Evolutionary conservation across 2,113 vertebrate genomes (phyloP).

Genomic region (Calyptommatus sinebrachiatus): DNA sequence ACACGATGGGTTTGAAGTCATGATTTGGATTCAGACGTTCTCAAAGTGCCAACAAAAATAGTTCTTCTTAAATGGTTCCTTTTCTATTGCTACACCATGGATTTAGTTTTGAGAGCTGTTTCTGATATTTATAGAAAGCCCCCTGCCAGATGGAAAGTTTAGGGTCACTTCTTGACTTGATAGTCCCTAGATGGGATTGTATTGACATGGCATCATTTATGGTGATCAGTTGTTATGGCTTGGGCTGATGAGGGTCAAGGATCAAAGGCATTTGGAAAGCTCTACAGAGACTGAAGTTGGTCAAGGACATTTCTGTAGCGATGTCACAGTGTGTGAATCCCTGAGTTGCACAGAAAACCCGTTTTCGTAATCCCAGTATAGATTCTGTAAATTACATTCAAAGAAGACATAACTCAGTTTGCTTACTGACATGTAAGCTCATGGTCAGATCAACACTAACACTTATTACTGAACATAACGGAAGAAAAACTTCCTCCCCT

Average conservation of each 20-base stretch:
- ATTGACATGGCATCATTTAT: neutral
- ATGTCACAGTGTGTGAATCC: too few relatives aligned
- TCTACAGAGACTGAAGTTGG: neutral
- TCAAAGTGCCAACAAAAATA: neutral
- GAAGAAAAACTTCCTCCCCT: too few relatives aligned
- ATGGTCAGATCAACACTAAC: too few relatives aligned
- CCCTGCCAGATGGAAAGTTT: neutral
- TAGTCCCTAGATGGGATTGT: neutral
- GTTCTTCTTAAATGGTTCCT: neutral
- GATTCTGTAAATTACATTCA: too few relatives aligned
- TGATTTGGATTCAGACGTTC: conserved; percentile 3
- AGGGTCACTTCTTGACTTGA: neutral
- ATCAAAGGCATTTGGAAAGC: neutral
- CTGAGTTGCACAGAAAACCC: too few relatives aligned
- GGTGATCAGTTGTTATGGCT: neutral
- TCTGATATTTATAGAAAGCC: neutral
- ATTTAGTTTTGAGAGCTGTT: conserved; percentile 9
- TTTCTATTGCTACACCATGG: conserved; percentile 4
- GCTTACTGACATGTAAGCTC: too few relatives aligned
- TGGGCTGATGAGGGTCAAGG: neutral
- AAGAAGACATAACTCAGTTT: too few relatives aligned
- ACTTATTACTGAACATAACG: too few relatives aligned
- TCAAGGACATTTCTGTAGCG: neutral
- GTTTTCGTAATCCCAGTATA: too few relatives aligned
- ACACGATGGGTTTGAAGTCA: conserved; percentile 4